Conservation (phyloP, 1,140 invertebrate genomes). For the Drosophila athabasca region DNA sequence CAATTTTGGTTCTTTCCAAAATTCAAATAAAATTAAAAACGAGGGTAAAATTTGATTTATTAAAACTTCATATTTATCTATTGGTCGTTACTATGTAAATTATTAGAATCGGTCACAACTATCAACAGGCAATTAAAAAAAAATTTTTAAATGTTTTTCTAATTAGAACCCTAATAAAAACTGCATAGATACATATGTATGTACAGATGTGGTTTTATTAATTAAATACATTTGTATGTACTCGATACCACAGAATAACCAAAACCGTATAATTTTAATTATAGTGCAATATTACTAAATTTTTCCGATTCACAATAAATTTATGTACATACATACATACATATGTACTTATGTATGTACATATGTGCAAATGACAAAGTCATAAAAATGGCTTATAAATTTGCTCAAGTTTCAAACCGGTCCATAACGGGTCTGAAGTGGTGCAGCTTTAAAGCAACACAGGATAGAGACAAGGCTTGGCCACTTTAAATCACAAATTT, state of each 20-base stretch:
- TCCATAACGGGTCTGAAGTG: conserved; percentile 21
- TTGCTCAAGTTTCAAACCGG: conserved; percentile 33
- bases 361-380: conserved; percentile 8
- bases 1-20: no score
- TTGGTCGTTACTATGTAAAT: no score
- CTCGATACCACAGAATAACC: no score
- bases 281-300: conserved; percentile 1
- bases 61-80: not conserved
- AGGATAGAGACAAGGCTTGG: conserved; percentile 8
- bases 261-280: not conserved
- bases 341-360: not conserved
- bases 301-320: not conserved
- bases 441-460: conserved; percentile 11
- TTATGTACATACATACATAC: not conserved
- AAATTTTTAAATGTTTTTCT: no score
- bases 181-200: conserved; percentile 4
- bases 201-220: not conserved
- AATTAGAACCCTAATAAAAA: no score
- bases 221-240: not conserved
- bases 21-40: no score
- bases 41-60: not conserved
- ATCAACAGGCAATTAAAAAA: no score
- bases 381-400: conserved; percentile 11
- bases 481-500: conserved; percentile 16
- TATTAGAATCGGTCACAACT: no score